phyloP scores from a whole-genome alignment of 2,797 vertebrate species.

The Urocyon cinereoargenteus region DNA sequence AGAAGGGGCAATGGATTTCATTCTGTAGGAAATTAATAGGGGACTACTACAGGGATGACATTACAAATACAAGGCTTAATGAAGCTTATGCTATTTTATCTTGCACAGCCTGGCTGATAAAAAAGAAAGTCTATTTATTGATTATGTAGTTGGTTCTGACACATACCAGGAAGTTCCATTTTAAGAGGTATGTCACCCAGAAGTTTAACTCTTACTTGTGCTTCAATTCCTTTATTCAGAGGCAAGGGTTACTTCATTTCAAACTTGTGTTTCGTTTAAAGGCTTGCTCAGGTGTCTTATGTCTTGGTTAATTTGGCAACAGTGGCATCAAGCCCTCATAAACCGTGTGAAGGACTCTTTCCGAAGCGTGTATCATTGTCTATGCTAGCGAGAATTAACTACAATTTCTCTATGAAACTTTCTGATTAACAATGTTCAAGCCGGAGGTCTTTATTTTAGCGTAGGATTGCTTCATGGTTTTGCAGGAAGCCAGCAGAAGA shows the following conservation, averaged over 20 bases:
- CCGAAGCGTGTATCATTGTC: background rate
- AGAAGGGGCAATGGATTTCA: background rate
- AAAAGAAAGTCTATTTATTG: background rate
- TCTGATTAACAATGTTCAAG: conserved; percentile 40
- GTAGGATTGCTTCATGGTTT: background rate
- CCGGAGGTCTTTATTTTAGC: conserved; percentile 18
- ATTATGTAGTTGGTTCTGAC: conserved; percentile 39
- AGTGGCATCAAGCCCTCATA: conserved; percentile 40
- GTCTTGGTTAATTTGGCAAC: conserved; percentile 46
- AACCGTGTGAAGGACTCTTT: background rate
- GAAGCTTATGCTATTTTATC: conserved; percentile 10
- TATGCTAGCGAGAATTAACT: background rate
- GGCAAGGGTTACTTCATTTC: conserved; percentile 38
- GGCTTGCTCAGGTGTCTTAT: conserved; percentile 51
- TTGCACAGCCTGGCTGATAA: background rate
- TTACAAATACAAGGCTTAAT: conserved; percentile 20
- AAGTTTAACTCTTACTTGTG: background rate
- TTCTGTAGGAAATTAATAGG: background rate
- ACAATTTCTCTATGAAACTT: background rate
- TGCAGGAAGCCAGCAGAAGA: background rate
- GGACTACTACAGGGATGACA: background rate
- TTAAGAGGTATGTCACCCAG: background rate
- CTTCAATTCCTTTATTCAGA: conserved; percentile 13
- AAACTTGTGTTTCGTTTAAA: conserved; percentile 11
- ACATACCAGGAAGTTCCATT: background rate